These are phyloP conservation scores for Hipparchia semele DNA, from an alignment of 2,888 invertebrate genomes.

Conservation along the genomic window DNA sequence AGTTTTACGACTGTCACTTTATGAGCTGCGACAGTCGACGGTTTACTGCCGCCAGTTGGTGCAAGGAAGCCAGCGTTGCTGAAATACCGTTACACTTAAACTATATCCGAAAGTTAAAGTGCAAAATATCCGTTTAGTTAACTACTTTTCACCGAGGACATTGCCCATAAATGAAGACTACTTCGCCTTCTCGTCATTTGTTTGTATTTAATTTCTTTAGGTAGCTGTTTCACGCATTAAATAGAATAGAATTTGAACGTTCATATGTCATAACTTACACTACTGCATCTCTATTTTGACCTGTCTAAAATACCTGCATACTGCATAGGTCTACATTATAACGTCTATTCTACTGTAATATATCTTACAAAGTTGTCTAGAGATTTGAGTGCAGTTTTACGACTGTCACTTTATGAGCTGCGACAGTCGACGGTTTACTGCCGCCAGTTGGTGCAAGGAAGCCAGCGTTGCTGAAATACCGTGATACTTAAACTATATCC, in stretches of 20 bases:
- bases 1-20: conserved; percentile 33
- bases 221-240: too few relatives aligned
- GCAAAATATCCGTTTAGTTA: too few relatives aligned
- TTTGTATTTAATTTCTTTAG: too few relatives aligned
- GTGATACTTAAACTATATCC: background rate
- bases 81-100: background rate
- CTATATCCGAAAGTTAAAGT: background rate
- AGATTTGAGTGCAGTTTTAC: conserved; percentile 29
- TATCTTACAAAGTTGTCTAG: conserved; percentile 2
- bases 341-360: background rate
- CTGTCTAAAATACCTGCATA: background rate
- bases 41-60: conserved; percentile 18
- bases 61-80: background rate
- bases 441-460: conserved; percentile 5
- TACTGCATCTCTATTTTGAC: background rate
- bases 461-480: background rate
- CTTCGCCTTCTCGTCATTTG: too few relatives aligned
- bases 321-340: conserved; percentile 2
- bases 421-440: conserved; percentile 25
- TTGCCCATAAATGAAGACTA: too few relatives aligned
- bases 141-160: too few relatives aligned
- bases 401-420: conserved; percentile 29
- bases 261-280: too few relatives aligned
- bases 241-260: too few relatives aligned
- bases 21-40: conserved; percentile 28